Evolutionary conservation across 1,140 invertebrate species (phyloP), one percentile per base, ranked within the genome.

Genomic region (Lepidurus couesii): DNA sequence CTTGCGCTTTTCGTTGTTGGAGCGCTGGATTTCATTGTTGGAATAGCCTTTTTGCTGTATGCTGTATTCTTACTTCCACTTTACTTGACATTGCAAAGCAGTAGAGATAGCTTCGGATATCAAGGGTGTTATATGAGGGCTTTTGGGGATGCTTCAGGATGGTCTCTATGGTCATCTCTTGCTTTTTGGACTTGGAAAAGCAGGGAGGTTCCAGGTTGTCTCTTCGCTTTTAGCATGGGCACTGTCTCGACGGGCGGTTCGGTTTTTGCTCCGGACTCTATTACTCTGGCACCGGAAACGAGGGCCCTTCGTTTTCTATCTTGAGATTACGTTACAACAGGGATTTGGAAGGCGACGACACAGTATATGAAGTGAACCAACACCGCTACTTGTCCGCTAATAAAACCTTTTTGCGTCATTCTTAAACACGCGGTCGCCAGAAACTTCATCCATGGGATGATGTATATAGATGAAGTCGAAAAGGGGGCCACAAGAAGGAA

Each of bases 221-320:
- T 65, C 21, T 21, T 65, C 6, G 16, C 7, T 47, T 16, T 11
- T 16, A n/a, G 53, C 53, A 21, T 13, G 16, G 16, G 16, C 8
- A n/a, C 21, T 65, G 16, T 13, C 53, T 9, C 9, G 13, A 21
- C 8, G 21, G 53, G 53, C 45, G 45, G 45, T 47, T 47, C 45
- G 10, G 16, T 10, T 16, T 10, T 16, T 65, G 16, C 13, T 16
- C 21, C 53, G 53, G 53, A 65, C 53, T 47, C 45, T 11, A 10
- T 47, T 65, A 65, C 53, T 65, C n/a, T 65, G 13, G 53, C 53
- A 65, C 53, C 53, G 53, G 53, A 65, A 65, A 65, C 53, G 53
- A 65, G 53, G 53, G n/a, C 53, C 13, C 53, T 65, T 65, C 21
- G 0, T 21, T 21, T 65, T 21, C 21, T 9, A 13, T 65, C 16